A percentile compares a stretch with the other conserved stretches of the same genome.
phyloP scores from a whole-genome alignment of 37 sponge, comb jelly and placozoan species.

The Beroe forskalii region DNA sequence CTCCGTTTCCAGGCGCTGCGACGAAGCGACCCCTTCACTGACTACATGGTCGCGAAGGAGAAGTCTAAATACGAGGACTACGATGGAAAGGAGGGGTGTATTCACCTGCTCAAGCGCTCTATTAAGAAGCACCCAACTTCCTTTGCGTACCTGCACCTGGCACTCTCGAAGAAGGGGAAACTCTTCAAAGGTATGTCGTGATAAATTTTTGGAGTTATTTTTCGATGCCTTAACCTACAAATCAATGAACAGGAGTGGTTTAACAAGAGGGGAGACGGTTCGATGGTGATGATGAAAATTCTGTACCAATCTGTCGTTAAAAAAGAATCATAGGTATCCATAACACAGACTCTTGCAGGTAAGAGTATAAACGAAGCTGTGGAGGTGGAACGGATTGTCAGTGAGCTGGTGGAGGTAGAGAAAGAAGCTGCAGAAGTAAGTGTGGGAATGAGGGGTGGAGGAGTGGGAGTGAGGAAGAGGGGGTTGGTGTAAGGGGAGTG shows the following conservation, averaged over 20 bases:
- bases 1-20: slow-evolving; percentile 30
- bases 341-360: no score
- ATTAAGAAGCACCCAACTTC: slow-evolving; percentile 59
- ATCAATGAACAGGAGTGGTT: no score
- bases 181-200: slow-evolving; percentile 46
- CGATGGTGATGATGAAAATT: no score
- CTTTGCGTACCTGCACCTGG: slow-evolving; percentile 18
- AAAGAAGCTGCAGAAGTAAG: not conserved
- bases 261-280: no score
- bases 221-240: no score
- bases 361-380: slow-evolving; percentile 18
- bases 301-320: no score
- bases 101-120: slow-evolving; percentile 44
- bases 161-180: slow-evolving; percentile 29
- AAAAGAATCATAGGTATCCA: no score
- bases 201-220: no score
- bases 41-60: slow-evolving; percentile 63
- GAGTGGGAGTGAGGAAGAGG: no score
- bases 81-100: slow-evolving; percentile 40
- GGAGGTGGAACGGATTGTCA: not conserved
- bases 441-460: no score
- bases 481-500: no score
- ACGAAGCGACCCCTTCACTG: slow-evolving; percentile 34
- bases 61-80: slow-evolving; percentile 25
- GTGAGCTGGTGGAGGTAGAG: not conserved